These are phyloP conservation scores for Alectura lathami DNA, from an alignment of 2,113 vertebrate species.

Conservation along the genomic window DNA sequence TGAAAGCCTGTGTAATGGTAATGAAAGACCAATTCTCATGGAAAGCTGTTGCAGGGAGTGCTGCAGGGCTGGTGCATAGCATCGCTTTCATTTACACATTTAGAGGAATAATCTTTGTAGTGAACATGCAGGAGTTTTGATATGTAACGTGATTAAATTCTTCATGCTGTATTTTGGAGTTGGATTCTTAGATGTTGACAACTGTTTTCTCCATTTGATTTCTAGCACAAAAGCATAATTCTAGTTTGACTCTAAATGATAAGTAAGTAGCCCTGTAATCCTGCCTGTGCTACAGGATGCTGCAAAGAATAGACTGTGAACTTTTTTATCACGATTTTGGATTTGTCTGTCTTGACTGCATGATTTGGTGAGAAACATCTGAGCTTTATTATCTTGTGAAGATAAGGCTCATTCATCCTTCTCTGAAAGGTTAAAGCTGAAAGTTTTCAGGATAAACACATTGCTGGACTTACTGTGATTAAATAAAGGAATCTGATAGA, in stretches of 20 bases:
- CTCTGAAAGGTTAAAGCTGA: not conserved
- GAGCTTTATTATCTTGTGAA: not conserved
- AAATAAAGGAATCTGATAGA: not conserved
- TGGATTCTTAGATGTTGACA: not conserved
- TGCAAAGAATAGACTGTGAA: not conserved
- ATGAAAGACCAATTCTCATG: not conserved
- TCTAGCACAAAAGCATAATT: not conserved
- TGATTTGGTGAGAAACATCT: not conserved
- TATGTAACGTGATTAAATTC: not conserved
- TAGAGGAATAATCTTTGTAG: not conserved
- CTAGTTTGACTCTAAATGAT: not conserved
- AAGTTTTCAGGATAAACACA: constrained; percentile 6
- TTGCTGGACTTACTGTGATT: not conserved
- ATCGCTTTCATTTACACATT: not conserved
- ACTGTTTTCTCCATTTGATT: not conserved
- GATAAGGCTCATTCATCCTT: constrained; percentile 15
- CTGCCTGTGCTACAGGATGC: not conserved
- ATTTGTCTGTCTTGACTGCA: not conserved
- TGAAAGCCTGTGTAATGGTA: too few species aligned
- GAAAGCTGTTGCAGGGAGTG: not conserved
- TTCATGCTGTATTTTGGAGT: not conserved
- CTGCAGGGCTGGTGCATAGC: not conserved
- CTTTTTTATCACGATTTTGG: not conserved
- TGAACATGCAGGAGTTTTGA: not conserved
- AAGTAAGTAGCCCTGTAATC: not conserved